These are phyloP conservation scores for Tetrao urogallus DNA, from an alignment of 2,113 vertebrate genomes.

Conservation along the genomic window DNA sequence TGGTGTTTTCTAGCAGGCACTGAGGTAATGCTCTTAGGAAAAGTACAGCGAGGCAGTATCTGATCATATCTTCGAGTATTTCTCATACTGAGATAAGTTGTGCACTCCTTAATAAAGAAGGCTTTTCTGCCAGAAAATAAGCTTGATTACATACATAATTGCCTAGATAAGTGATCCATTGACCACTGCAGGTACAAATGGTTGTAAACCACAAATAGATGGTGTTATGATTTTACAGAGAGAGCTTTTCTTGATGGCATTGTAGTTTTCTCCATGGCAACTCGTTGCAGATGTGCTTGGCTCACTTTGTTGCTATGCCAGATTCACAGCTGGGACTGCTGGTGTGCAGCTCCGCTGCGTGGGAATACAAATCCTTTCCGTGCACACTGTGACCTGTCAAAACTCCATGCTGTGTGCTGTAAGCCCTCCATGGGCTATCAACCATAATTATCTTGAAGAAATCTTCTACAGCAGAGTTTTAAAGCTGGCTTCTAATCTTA, in stretches of 20 bases:
- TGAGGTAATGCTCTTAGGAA: neutral
- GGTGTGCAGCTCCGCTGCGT: neutral
- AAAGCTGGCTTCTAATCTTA: neutral
- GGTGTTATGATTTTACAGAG: neutral
- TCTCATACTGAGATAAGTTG: neutral
- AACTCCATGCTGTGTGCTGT: neutral
- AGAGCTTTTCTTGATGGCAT: neutral
- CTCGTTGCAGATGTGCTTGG: neutral
- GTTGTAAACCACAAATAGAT: neutral
- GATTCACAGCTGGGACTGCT: neutral
- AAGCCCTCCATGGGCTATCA: neutral
- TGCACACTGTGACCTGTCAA: rapidly evolving
- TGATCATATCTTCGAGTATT: neutral
- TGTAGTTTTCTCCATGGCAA: neutral
- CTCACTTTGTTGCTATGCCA: neutral
- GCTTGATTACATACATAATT: neutral
- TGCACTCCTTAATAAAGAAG: neutral
- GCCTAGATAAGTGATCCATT: neutral
- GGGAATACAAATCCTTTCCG: neutral
- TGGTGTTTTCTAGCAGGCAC: neutral
- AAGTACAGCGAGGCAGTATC: neutral
- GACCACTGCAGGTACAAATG: neutral
- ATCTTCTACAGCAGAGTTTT: neutral
- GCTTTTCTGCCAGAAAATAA: neutral
- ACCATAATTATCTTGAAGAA: neutral